phyloP scores from a whole-genome alignment of 2,113 vertebrate species.

The Tetrax tetrax region DNA sequence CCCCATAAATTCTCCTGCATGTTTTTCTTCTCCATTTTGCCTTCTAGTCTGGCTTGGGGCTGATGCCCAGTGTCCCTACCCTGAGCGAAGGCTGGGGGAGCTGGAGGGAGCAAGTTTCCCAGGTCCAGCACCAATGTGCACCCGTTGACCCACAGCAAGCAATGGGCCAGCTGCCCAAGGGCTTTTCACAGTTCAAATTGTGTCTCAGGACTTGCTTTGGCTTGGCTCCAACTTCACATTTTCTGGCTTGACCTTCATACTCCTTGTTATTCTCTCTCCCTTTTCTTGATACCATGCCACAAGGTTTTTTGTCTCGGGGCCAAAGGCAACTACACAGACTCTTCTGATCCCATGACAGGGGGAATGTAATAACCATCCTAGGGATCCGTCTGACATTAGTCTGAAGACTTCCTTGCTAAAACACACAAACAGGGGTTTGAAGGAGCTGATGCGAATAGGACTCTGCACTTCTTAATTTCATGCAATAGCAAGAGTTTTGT shows the following conservation, averaged over 20 bases:
- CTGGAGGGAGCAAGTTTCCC: not conserved
- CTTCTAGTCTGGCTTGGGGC: not conserved
- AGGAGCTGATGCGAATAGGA: not conserved
- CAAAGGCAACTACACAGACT: slow-evolving; percentile 57
- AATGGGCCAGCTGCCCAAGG: not conserved
- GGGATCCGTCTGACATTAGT: not conserved
- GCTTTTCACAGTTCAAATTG: not conserved
- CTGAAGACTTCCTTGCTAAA: slow-evolving; percentile 6
- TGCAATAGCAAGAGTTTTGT: not conserved
- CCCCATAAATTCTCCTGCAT: not conserved
- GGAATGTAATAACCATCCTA: not conserved
- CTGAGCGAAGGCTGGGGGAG: not conserved
- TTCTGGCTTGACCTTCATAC: not conserved
- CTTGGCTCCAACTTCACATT: not conserved
- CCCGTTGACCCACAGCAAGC: not conserved
- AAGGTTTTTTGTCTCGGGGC: slow-evolving; percentile 44
- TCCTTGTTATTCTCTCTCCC: slow-evolving; percentile 37
- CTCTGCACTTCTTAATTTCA: not conserved
- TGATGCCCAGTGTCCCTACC: not conserved
- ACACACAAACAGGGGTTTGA: not conserved
- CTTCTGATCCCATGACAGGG: not conserved
- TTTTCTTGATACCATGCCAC: slow-evolving; percentile 31
- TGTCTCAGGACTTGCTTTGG: not conserved
- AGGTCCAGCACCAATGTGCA: not conserved
- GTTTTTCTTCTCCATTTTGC: not conserved